Evolutionary conservation across 2,888 invertebrate species (phyloP).

Genomic region (Phytoseiulus persimilis): DNA sequence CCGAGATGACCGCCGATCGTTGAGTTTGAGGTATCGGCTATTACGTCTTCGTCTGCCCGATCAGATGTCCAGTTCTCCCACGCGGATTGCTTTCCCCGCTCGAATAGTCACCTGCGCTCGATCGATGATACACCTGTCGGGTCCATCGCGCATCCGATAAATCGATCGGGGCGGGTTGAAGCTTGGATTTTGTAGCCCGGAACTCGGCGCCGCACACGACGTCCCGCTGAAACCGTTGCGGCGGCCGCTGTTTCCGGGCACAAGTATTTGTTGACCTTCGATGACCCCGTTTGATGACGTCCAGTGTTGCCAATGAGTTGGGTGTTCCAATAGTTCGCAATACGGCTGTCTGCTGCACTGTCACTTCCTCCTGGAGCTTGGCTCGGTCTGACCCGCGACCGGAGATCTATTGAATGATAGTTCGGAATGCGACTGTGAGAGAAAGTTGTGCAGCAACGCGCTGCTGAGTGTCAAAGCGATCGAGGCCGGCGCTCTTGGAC

Average conservation of each 20-base stretch:
- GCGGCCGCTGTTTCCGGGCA: neutral
- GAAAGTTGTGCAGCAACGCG: neutral
- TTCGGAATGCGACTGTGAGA: neutral
- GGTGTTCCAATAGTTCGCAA: too few relatives aligned
- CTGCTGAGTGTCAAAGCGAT: too few relatives aligned
- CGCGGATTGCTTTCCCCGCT: too few relatives aligned
- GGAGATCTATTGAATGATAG: neutral
- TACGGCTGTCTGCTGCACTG: too few relatives aligned
- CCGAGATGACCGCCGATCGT: too few relatives aligned
- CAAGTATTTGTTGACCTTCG: neutral
- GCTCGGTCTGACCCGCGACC: neutral
- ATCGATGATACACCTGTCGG: too few relatives aligned
- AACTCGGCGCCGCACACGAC: neutral
- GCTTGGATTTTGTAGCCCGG: neutral
- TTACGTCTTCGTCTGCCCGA: too few relatives aligned
- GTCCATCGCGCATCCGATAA: neutral
- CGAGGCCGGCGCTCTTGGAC: too few relatives aligned
- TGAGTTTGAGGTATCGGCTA: too few relatives aligned
- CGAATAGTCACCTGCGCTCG: too few relatives aligned
- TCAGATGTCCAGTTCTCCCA: too few relatives aligned
- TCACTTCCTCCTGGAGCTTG: too few relatives aligned
- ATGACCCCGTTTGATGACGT: neutral
- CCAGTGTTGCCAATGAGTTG: neutral
- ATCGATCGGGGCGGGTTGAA: neutral
- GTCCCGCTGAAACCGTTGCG: neutral